Conservation (phyloP, 2,797 vertebrate genomes). For the Mormyrus hasselquistii region DNA sequence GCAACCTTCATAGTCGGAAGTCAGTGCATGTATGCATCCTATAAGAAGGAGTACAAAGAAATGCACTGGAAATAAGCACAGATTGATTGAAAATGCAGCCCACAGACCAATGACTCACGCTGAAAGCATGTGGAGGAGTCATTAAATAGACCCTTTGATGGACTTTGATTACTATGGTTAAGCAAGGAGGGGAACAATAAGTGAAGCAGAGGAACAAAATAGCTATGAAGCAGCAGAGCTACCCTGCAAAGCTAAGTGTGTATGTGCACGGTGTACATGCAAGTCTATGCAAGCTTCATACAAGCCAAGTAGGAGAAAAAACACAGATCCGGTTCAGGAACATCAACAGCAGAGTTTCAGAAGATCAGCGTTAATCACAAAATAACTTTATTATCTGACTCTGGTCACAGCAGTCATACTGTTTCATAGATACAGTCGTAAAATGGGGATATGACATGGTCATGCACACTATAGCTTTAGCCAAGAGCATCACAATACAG, state of each 20-base stretch:
- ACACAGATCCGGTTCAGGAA: neutral
- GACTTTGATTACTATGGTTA: neutral
- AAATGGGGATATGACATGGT: slow-evolving; percentile 24
- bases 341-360: slow-evolving; percentile 21
- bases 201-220: neutral
- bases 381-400: slow-evolving; percentile 48
- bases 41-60: neutral
- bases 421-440: slow-evolving; percentile 27
- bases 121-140: neutral
- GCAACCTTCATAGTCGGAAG: neutral
- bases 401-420: slow-evolving; percentile 34
- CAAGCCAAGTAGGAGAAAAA: slow-evolving; percentile 25
- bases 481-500: slow-evolving; percentile 41
- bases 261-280: neutral
- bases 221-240: neutral
- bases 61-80: neutral
- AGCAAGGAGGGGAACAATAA: neutral
- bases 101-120: neutral
- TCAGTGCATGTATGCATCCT: neutral
- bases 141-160: neutral
- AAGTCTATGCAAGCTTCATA: slow-evolving; percentile 25
- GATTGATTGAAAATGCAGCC: neutral
- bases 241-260: neutral
- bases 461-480: slow-evolving; percentile 32
- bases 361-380: slow-evolving; percentile 38